Percentiles rank a stretch among this genome's conserved stretches.
These are phyloP conservation scores for Nannoperca obscura DNA, from an alignment of 2,797 vertebrate species.

Conservation along the genomic window DNA sequence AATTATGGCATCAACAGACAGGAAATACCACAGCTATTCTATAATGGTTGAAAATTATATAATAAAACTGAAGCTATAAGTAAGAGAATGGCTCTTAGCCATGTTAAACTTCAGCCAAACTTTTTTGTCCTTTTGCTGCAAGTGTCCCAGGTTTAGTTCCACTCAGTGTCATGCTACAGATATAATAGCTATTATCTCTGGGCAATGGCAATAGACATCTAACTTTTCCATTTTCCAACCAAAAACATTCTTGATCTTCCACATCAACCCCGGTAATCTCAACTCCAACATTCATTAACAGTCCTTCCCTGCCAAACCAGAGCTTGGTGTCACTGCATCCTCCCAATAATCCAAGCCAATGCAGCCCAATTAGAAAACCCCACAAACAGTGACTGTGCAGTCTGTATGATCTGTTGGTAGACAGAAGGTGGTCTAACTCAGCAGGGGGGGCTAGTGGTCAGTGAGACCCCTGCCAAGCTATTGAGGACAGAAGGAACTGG, in stretches of 20 bases:
- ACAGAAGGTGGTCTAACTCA: slow-evolving; percentile 63
- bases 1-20: slow-evolving; percentile 53
- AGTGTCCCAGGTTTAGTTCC: background rate
- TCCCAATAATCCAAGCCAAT: slow-evolving; percentile 24
- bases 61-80: slow-evolving; percentile 22
- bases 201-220: background rate
- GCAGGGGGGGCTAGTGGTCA: slow-evolving; percentile 56
- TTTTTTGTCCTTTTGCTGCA: background rate
- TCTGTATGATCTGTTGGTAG: slow-evolving; percentile 51
- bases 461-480: slow-evolving; percentile 74
- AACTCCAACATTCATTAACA: slow-evolving; percentile 12
- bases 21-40: slow-evolving; percentile 48
- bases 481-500: slow-evolving; percentile 70
- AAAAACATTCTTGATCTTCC: slow-evolving; percentile 13
- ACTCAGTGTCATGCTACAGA: background rate
- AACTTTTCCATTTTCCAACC: background rate
- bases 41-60: slow-evolving; percentile 30
- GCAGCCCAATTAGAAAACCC: slow-evolving; percentile 70
- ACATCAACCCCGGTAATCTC: slow-evolving; percentile 17
- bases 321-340: slow-evolving; percentile 3
- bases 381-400: slow-evolving; percentile 54
- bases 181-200: slow-evolving; percentile 12
- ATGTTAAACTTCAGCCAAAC: slow-evolving; percentile 20
- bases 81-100: background rate
- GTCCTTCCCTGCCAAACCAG: background rate